Base-by-base conservation (phyloP, 1,140 invertebrate genomes). In the Spodoptera frugiperda region DNA sequence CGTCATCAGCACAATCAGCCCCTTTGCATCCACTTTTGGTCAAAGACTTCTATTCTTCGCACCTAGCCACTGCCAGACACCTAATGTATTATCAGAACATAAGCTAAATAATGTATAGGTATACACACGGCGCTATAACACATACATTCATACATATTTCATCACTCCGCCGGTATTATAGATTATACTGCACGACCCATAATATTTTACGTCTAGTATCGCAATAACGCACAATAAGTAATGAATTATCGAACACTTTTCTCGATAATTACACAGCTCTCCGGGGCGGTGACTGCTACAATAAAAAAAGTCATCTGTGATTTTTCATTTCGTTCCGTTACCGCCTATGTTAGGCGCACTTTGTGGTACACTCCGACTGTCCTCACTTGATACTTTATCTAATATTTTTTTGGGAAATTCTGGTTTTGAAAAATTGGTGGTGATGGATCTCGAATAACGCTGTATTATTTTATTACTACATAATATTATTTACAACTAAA, bases 271-370 rank as follows among this genome's bases (percentile, higher is more conserved):
- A 83, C 76, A 79, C 72, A 57, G 78, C 53, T 81, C 79, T 78
- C 84, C 74, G 61, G 82, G 80, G 84, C 86, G 84, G 86, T 86
- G 87, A 88, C 81, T 88, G 72, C 54, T 78, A 77, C 83, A 84
- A 84, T 85, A 87, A 90, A 89, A 88, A 88, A 85, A 90, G 85
- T 87, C 86, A 83, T 89, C 89, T 88, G 89, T 85, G 89, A 90
- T 90, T 90, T 89, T 89, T 90, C 89, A 90, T 89, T 83, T 88
- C 85, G 84, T 84, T 78, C 73, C 80, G 78, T 74, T 82, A 82
- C 85, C 87, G 86, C 89, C 89, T 86, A 86, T 77, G 78, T 79
- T 81, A 78, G 73, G 78, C 76, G 82, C 65, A 80, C 81, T 85
- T 77, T 72, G 54, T 15, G 55, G 21, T 82, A 79, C 80, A 84